These are phyloP conservation scores for Siderastrea siderea DNA, from an alignment of 92 coral and sea anemone species.

Conservation along the genomic window DNA sequence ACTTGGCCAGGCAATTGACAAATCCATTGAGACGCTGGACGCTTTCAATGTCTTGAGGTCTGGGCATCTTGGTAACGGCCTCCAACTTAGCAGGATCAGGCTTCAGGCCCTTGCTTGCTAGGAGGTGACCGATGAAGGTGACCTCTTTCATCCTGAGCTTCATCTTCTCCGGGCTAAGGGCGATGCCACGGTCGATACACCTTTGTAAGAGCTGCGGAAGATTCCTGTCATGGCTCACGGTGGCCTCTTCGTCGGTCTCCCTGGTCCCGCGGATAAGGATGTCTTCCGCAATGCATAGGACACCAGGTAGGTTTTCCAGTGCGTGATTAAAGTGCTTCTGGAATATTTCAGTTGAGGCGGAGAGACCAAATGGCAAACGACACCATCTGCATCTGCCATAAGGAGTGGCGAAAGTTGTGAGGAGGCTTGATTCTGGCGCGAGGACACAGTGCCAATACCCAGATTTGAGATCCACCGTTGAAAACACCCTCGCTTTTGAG, in stretches of 20 bases:
- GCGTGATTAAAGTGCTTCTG: background rate
- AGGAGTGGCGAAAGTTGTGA: slow-evolving; percentile 13
- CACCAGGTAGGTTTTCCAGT: no score
- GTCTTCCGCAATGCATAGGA: no score
- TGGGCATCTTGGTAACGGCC: slow-evolving; percentile 38
- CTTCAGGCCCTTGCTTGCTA: slow-evolving; percentile 22
- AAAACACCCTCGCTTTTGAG: slow-evolving; percentile 27
- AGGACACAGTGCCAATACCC: slow-evolving; percentile 46
- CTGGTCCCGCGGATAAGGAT: no score
- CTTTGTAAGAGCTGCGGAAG: background rate
- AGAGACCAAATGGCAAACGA: slow-evolving; percentile 21
- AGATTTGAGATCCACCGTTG: slow-evolving; percentile 19
- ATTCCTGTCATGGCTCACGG: slow-evolving; percentile 1
- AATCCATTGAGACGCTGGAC: slow-evolving; percentile 8
- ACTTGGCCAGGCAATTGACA: slow-evolving; percentile 18
- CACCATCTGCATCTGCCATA: slow-evolving; percentile 24
- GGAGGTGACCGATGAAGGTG: slow-evolving; percentile 31
- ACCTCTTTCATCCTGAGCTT: slow-evolving; percentile 4
- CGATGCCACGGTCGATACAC: background rate
- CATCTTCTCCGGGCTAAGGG: slow-evolving; percentile 15
- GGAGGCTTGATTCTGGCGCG: background rate
- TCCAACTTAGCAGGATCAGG: no score
- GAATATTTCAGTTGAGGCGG: no score
- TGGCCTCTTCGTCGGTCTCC: slow-evolving; percentile 8
- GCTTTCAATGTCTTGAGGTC: background rate